Evolutionary conservation across 2,888 invertebrate species (phyloP).

Genomic region (Amblyjoppa fuscipennis): DNA sequence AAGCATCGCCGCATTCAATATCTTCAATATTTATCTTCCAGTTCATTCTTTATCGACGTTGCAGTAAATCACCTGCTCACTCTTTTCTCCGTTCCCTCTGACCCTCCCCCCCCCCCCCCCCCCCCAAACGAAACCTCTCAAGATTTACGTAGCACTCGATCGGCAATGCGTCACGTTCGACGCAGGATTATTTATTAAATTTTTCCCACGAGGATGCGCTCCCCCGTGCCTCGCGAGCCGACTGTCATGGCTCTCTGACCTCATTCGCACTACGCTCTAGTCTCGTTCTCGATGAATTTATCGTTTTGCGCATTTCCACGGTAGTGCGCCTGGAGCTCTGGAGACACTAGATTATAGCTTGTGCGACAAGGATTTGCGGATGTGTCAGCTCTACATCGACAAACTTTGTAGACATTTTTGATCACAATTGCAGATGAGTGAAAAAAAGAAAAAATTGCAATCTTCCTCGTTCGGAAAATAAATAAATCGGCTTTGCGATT

Average conservation of each 20-base stretch:
- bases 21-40: slow-evolving; percentile 26
- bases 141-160: slow-evolving; percentile 62
- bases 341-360: slow-evolving; percentile 15
- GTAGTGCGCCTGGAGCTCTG: slow-evolving; percentile 18
- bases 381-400: slow-evolving; percentile 1
- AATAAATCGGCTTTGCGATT: background rate
- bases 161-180: slow-evolving; percentile 67
- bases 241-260: slow-evolving; percentile 60
- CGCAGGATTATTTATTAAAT: slow-evolving; percentile 67
- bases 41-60: slow-evolving; percentile 44
- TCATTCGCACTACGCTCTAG: slow-evolving; percentile 54
- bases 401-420: background rate
- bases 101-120: slow-evolving; percentile 6
- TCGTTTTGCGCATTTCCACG: slow-evolving; percentile 49
- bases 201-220: slow-evolving; percentile 59
- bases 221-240: background rate
- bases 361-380: slow-evolving; percentile 31
- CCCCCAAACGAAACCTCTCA: slow-evolving; percentile 29
- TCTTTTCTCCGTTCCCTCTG: slow-evolving; percentile 19
- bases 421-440: background rate
- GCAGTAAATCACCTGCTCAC: slow-evolving; percentile 48
- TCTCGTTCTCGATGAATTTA: slow-evolving; percentile 59
- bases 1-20: background rate
- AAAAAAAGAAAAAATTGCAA: background rate
- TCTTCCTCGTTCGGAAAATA: background rate